These are phyloP conservation scores for Lymantria dispar DNA, from an alignment of 2,888 invertebrate genomes.

Conservation along the genomic window DNA sequence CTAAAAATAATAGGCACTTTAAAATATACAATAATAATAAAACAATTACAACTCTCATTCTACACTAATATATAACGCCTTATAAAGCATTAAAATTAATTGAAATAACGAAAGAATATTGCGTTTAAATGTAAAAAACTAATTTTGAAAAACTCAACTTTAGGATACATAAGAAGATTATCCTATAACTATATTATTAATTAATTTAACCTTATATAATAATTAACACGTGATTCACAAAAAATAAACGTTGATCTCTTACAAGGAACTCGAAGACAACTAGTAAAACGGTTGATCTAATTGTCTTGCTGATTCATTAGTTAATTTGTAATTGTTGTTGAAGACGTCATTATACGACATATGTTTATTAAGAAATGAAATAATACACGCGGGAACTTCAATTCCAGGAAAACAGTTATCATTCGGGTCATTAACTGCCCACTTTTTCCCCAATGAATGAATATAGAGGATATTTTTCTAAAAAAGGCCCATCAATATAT, in stretches of 20 bases:
- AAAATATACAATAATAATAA: no score
- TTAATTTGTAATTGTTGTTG: neutral
- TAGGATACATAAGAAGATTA: neutral
- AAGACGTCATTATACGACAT: neutral
- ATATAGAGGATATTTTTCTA: no score
- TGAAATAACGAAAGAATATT: neutral
- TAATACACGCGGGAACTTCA: neutral
- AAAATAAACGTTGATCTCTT: neutral
- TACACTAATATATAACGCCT: neutral
- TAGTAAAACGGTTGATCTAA: neutral
- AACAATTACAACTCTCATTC: neutral
- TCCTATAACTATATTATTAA: neutral
- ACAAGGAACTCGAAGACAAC: neutral
- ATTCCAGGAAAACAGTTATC: neutral
- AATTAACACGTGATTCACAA: neutral
- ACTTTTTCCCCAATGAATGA: neutral
- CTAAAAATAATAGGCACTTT: constrained; percentile 62
- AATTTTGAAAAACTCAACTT: neutral
- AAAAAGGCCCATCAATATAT: no score
- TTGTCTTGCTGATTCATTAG: neutral
- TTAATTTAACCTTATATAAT: neutral
- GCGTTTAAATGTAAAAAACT: neutral
- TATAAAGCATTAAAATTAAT: neutral
- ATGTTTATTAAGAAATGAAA: neutral
- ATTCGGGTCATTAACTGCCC: neutral